Evolutionary conservation across 2,113 vertebrate genomes (phyloP), one percentile per base, ranked within the genome.

Genomic region (Tychaedon coryphoeus): DNA sequence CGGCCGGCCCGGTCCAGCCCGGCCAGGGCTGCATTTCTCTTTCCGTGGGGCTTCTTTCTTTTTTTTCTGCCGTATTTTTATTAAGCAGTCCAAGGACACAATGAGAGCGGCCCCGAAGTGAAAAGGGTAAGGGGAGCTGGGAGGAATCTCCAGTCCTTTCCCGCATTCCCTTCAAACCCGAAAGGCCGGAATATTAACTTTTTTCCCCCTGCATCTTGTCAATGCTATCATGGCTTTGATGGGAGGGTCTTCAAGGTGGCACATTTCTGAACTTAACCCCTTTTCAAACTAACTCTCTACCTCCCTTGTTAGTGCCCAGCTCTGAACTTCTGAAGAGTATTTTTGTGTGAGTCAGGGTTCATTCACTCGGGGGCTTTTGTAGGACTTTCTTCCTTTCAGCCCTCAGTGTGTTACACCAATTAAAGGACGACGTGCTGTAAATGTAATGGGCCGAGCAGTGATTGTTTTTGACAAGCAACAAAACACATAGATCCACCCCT

Each of bases 381-480:
- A 97, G 98, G 98, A 98, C 98, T 98, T 98, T 98, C 98, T 98
- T 98, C 98, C 98, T 98, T 98, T 99, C 98, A 98, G 98, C 97
- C 98, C 98, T 98, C 98, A 98, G 98, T 98, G 98, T 98, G 98
- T 99, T 99, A 99, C 98, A 99, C 99, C 99, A 99, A 98, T 99
- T 99, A 99, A 99, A 99, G 99, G 98, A 97, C 98, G 99, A 99
- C 98, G 98, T 99, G 99, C 99, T 99, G 99, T 98, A 99, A 99
- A 99, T 99, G 99, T 99, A 99, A 99, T 99, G 99, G 99, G 98
- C 98, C 98, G 98, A 98, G 98, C 98, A 98, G 98, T 99, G 98
- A 99, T 99, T 99, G 99, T 99, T 99, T 99, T 99, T 99, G 99
- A 99, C 99, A 99, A 98, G 99, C 99, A 99, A 99, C 99, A 99